Evolutionary conservation across 2,797 vertebrate genomes (phyloP), one percentile per base, ranked within the genome.

Genomic region (Melanotaenia nigrans): DNA sequence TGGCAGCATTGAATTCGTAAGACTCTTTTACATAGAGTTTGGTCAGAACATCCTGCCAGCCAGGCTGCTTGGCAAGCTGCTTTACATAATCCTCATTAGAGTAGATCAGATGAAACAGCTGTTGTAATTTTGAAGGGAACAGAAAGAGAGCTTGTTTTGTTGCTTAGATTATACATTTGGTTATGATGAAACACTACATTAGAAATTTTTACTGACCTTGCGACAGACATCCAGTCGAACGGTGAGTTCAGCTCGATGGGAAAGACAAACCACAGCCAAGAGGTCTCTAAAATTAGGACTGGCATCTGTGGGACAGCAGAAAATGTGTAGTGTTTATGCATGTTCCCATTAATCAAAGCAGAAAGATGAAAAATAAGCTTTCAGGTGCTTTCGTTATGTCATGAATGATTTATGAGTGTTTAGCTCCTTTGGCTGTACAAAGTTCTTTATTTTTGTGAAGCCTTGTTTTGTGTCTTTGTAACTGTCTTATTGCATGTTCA

Each of bases 31-130:
- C 92, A 0, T 98, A 99, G 59, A 99, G 96, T 79, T 96, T 98
- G 78, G 96, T 98, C 75, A 99, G 94, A 0, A 96, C 91, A 32
- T 97, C 96, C 93, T 99, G 98, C 98, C 98, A 99, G 74, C 97
- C 95, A 0, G 95, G 90, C 85, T 98, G 87, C 61, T 87, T 94
- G 0, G 97, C 95, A 62, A 99, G 91, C 76, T 97, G 96, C 82
- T 90, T 96, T 78, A 97, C 95, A 3, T 95, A 85, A 54, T 99
- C 97, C 30, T 96, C 95, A 61, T 95, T 96, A 0, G 93, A 91
- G 14, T 98, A 93, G 91, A 99, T 97, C 87, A 98, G 91, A 91
- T 97, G 92, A 85, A 99, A 99, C 77, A 99, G 96, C 98, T 99
- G 90, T 1, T 18, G 65, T 12, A 9, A 55, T n/a, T 62, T 42